phyloP scores from a whole-genome alignment of 2,113 vertebrate species.

The Prunella himalayana region DNA sequence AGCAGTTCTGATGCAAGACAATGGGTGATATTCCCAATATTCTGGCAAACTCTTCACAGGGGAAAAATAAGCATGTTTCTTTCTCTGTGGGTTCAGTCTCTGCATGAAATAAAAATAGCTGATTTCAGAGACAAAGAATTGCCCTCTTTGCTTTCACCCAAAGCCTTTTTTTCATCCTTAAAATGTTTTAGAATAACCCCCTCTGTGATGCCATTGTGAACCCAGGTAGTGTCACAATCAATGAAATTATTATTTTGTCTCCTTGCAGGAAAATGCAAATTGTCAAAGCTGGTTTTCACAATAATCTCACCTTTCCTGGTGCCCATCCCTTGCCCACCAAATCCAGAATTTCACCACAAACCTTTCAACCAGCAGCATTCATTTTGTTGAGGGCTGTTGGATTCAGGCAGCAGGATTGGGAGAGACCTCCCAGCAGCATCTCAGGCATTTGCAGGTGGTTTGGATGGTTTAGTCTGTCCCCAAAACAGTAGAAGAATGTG shows the following conservation, averaged over 20 bases:
- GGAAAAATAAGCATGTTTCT: not conserved
- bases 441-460: not conserved
- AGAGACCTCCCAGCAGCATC: not conserved
- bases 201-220: not conserved
- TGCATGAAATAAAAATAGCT: not conserved
- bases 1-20: not conserved
- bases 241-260: not conserved
- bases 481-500: not conserved
- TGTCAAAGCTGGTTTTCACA: not conserved
- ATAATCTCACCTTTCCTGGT: not conserved
- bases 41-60: not conserved
- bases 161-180: not conserved
- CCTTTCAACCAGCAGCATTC: not conserved
- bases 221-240: not conserved
- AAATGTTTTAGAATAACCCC: not conserved
- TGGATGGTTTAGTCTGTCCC: not conserved
- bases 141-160: not conserved
- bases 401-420: not conserved
- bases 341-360: not conserved
- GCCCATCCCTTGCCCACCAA: not conserved
- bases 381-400: rapidly evolving
- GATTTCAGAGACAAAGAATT: not conserved
- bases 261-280: not conserved
- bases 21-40: not conserved
- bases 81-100: not conserved